Evolutionary conservation across 1,140 invertebrate genomes (phyloP), one percentile per base, ranked within the genome.

Genomic region (Saxidomus purpurata): DNA sequence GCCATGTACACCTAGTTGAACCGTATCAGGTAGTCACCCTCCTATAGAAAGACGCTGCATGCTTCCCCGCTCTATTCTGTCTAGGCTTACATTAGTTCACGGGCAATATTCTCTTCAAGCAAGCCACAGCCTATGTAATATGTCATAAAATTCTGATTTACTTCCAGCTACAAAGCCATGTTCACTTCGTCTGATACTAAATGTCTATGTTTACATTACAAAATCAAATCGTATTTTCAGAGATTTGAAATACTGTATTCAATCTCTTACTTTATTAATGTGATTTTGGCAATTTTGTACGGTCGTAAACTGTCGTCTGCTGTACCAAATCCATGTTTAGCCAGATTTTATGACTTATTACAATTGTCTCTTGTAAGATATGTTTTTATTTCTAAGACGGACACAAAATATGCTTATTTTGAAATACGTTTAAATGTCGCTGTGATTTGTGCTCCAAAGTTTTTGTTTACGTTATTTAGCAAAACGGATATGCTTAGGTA

Each of bases 401-500:
- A 52, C 74, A 77, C 74, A 17, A 34, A 38, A 38, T 71, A 38
- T 59, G 83, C 83, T 85, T 74, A 25, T 52, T 74, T 52, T 22
- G 6, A 13, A 22, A 76, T 86, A 76, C 15, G 25, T 86, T 86
- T 38, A 34, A 25, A 34, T 86, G 47, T 86, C 28, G 63, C 49
- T 71, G 59, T 87, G 36, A 76, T 52, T 87, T 59, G 55, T 28
- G 61, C 61, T 67, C 59, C 61, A 83, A 59, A 40, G 36, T 25
- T 69, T 83, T 25, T 87, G 67, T 87, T 81, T 90, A 82, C 63
- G 59, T 87, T 82, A 61, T 87, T 67, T 87, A 90, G 89, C 77
- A 90, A 90, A 69, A 25, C 89, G 80, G 86, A 87, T 47, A 80
- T 90, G 49, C 77, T 87, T 86, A 90, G 89, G 89, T 90, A 90